Conservation (phyloP, 2,113 vertebrate species). For the Epinephelus cyanopodus region DNA sequence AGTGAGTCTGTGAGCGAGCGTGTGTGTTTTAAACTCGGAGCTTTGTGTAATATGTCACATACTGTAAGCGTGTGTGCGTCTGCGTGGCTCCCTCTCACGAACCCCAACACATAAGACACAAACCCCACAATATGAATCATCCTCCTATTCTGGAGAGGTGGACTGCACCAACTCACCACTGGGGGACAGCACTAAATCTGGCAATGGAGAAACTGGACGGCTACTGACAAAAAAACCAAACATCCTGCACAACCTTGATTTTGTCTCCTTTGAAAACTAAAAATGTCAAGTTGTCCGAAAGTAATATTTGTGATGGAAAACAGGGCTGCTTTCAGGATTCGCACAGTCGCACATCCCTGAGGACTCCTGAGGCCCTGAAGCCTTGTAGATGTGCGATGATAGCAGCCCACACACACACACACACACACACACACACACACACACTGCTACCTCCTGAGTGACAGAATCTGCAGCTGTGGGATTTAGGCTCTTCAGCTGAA, state of each 20-base stretch:
- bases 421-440: neutral
- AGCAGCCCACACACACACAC: constrained; percentile 12
- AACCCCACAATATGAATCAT: constrained; percentile 54
- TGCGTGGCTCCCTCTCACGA: constrained; percentile 24
- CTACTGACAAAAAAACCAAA: constrained; percentile 14
- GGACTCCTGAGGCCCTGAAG: constrained; percentile 25
- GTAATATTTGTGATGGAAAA: constrained; percentile 34
- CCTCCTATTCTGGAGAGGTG: constrained; percentile 37
- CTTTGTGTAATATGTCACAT: constrained; percentile 35
- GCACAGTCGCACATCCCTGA: constrained; percentile 13
- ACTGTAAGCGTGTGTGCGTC: constrained; percentile 15
- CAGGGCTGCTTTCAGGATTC: constrained; percentile 6
- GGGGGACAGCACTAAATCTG: constrained; percentile 64
- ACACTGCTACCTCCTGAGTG: constrained; percentile 30
- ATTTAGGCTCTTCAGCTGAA: constrained; percentile 38
- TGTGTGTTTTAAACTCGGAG: constrained; percentile 42
- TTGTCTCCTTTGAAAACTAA: constrained; percentile 13
- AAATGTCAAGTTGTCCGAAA: constrained; percentile 57
- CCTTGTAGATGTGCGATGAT: constrained; percentile 37
- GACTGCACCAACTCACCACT: constrained; percentile 60
- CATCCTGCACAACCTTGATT: constrained; percentile 38
- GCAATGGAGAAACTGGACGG: constrained; percentile 23
- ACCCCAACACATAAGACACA: neutral
- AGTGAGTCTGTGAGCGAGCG: constrained; percentile 34
- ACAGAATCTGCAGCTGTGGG: constrained; percentile 54